Conservation (phyloP, 2,113 vertebrate species). For the Labrus mixtus region DNA sequence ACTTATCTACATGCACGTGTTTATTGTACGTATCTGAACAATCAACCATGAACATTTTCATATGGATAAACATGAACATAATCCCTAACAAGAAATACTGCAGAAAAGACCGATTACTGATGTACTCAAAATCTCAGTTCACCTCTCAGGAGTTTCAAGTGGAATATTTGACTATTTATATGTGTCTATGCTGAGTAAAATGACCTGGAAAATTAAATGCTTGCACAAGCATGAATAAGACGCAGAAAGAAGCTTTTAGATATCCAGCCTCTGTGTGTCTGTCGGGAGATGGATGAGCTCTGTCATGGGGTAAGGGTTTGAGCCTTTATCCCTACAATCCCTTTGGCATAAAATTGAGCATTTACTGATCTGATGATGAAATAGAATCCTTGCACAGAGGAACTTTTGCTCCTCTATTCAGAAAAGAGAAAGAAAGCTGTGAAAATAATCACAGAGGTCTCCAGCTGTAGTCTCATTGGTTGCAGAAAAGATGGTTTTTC, state of each 20-base stretch:
- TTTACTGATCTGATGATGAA: conserved; percentile 70
- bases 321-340: conserved; percentile 62
- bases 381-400: conserved; percentile 23
- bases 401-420: conserved; percentile 15
- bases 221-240: conserved; percentile 35
- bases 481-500: conserved; percentile 15
- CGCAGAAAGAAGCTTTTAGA: conserved; percentile 45
- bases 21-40: no score
- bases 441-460: conserved; percentile 22
- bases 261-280: conserved; percentile 36
- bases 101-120: background rate
- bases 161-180: conserved; percentile 18
- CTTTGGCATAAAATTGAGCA: conserved; percentile 57
- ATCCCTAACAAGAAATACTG: conserved; percentile 1
- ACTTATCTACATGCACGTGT: no score
- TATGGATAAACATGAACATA: background rate
- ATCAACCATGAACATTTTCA: no score
- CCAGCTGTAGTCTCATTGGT: conserved; percentile 10
- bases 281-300: conserved; percentile 44
- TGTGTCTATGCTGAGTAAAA: conserved; percentile 2
- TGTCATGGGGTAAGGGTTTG: conserved; percentile 55
- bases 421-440: conserved; percentile 4
- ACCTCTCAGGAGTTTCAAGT: conserved; percentile 5
- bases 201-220: conserved; percentile 38
- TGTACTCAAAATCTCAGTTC: background rate